A percentile compares a stretch with the other conserved stretches of the same genome.
These are phyloP conservation scores for Eupristina koningsbergeri DNA, from an alignment of 1,140 invertebrate species.

Conservation along the genomic window DNA sequence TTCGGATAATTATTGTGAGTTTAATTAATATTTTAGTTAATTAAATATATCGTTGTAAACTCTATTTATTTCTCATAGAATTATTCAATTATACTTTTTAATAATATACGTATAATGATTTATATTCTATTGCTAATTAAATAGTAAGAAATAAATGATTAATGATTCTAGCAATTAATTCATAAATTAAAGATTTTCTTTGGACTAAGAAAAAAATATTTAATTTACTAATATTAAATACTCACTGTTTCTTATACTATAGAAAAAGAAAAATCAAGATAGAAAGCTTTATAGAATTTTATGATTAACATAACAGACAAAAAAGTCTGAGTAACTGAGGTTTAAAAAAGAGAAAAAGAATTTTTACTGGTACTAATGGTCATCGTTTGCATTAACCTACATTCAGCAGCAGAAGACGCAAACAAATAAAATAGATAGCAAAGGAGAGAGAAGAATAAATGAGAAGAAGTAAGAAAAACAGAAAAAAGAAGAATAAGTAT, in stretches of 20 bases:
- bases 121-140: too few relatives aligned
- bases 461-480: constrained; percentile 18
- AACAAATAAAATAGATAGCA: background rate
- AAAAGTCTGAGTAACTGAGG: background rate
- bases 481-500: background rate
- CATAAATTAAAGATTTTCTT: background rate
- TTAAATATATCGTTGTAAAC: too few relatives aligned
- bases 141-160: background rate
- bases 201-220: background rate
- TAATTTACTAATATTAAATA: background rate
- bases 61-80: too few relatives aligned
- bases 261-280: background rate
- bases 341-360: background rate
- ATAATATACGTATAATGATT: too few relatives aligned
- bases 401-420: background rate
- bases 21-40: too few relatives aligned
- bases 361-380: background rate
- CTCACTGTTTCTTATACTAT: background rate
- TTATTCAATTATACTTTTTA: too few relatives aligned
- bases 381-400: constrained; percentile 42
- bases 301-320: constrained; percentile 27
- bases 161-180: background rate
- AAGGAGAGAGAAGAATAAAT: too few relatives aligned
- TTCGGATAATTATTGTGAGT: too few relatives aligned
- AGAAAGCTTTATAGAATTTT: constrained; percentile 2